A percentile compares a stretch with the other conserved stretches of the same genome.
These are phyloP conservation scores for Drosophila sordidapex DNA, from an alignment of 2,888 invertebrate genomes.

Conservation along the genomic window DNA sequence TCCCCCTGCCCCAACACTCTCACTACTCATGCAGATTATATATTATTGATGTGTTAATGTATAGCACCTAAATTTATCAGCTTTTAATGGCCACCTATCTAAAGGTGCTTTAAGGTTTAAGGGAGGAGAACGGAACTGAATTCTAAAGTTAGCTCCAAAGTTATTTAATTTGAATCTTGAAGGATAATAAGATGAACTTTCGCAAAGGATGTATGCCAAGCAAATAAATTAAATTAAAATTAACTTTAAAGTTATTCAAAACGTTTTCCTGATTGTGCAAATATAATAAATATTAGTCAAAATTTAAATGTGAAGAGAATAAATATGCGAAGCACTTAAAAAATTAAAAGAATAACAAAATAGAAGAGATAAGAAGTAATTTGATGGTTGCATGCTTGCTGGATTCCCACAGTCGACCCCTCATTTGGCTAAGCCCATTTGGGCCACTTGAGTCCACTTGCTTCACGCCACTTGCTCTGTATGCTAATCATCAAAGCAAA, in stretches of 20 bases:
- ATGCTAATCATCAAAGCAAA: slow-evolving; percentile 58
- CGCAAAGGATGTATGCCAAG: not conserved
- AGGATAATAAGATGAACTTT: no score
- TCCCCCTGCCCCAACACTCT: not conserved
- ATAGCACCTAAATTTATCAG: slow-evolving; percentile 19
- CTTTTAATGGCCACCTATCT: not conserved
- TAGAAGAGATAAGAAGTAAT: not conserved
- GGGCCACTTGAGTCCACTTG: slow-evolving; percentile 10
- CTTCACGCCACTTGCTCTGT: slow-evolving; percentile 54
- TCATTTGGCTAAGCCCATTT: not conserved
- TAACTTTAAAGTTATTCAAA: not conserved
- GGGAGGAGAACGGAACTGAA: not conserved
- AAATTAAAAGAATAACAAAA: not conserved
- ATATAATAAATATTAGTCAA: not conserved
- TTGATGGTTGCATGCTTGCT: not conserved
- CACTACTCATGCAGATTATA: slow-evolving; percentile 31
- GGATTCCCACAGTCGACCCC: not conserved
- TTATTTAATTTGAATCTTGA: not conserved
- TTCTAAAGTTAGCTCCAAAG: not conserved
- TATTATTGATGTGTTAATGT: slow-evolving; percentile 45
- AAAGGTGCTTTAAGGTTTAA: not conserved
- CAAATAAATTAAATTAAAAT: no score
- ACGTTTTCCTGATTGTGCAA: not conserved
- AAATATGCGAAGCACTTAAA: not conserved
- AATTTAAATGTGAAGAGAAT: not conserved